phyloP scores from a whole-genome alignment of 2,797 vertebrate species.

The Natrix natrix region DNA sequence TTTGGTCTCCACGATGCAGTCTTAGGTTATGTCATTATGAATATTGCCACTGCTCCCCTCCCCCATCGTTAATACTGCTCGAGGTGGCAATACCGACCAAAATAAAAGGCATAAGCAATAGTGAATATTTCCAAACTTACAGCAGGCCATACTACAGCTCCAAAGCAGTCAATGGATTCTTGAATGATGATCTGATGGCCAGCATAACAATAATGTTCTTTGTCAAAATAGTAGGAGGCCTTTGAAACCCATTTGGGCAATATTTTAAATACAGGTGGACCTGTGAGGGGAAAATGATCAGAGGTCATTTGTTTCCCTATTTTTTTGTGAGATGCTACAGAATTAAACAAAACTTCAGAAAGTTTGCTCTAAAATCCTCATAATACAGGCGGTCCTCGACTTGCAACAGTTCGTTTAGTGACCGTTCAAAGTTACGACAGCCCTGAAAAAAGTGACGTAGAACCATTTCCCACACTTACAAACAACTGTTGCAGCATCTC shows the following conservation, averaged over 20 bases:
- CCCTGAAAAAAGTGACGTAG: neutral
- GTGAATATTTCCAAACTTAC: conserved; percentile 69
- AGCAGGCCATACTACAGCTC: conserved; percentile 85
- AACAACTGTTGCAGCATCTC: too few species aligned
- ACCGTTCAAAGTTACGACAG: neutral
- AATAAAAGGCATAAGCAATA: neutral
- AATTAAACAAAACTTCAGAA: neutral
- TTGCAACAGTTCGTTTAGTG: neutral
- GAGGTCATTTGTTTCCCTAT: neutral
- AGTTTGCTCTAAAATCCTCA: neutral
- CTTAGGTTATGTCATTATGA: neutral
- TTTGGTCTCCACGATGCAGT: neutral
- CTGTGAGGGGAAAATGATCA: conserved; percentile 52
- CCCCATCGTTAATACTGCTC: neutral
- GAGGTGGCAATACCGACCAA: neutral
- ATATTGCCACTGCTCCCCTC: neutral
- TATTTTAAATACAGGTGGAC: conserved; percentile 57
- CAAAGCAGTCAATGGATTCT: conserved; percentile 82
- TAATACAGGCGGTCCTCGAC: neutral
- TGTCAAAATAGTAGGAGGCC: conserved; percentile 70
- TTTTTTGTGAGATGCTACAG: neutral
- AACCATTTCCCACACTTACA: neutral
- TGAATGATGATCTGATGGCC: conserved; percentile 81
- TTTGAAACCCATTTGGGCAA: conserved; percentile 75
- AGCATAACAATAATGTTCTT: conserved; percentile 76